These are phyloP conservation scores for Polyommatus iphigenia DNA, from an alignment of 2,888 invertebrate genomes.

Conservation along the genomic window DNA sequence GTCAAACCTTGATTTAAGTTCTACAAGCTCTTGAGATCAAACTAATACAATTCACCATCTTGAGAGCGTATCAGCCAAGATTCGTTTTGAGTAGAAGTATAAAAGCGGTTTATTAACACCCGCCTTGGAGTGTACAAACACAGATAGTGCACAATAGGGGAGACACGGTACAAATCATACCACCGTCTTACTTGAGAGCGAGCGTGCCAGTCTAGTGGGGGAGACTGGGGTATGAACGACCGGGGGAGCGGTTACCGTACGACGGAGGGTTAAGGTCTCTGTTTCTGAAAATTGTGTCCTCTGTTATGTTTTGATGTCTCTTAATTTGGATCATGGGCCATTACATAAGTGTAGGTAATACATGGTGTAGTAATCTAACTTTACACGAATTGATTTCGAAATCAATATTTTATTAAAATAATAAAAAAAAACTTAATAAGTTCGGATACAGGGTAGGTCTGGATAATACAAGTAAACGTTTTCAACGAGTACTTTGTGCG, in stretches of 20 bases:
- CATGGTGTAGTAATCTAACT: no score
- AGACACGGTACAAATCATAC: neutral
- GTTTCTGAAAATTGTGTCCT: constrained; percentile 55
- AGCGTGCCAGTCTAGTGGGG: constrained; percentile 45
- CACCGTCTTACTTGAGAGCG: constrained; percentile 33
- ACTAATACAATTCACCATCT: neutral
- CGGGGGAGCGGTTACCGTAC: constrained; percentile 55
- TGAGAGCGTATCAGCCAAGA: neutral
- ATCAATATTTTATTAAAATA: no score
- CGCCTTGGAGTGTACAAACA: neutral
- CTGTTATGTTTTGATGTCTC: neutral
- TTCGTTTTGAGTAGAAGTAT: neutral
- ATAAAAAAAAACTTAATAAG: no score
- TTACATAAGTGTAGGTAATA: no score
- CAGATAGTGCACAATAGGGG: neutral
- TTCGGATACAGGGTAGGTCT: no score
- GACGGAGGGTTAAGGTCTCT: constrained; percentile 52
- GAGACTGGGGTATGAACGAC: constrained; percentile 43
- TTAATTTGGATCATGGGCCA: no score
- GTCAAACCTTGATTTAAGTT: neutral
- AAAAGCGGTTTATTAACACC: neutral
- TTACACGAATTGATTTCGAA: no score
- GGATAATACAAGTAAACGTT: no score
- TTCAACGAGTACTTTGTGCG: no score
- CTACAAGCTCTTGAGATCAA: neutral